phyloP scores from a whole-genome alignment of 2,113 vertebrate species.

The Phrynosoma platyrhinos region DNA sequence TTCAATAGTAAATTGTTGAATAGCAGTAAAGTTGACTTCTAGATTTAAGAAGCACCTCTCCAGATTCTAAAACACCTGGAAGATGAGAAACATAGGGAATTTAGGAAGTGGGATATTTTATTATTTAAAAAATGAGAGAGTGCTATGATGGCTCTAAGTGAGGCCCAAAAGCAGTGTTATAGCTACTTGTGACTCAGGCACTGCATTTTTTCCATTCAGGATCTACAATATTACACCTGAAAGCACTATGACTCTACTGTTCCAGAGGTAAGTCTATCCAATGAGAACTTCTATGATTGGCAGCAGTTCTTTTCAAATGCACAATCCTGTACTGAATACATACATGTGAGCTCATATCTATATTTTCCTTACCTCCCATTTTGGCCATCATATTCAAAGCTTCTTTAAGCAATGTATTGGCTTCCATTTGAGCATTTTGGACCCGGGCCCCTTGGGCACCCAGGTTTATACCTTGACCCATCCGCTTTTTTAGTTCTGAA shows the following conservation, averaged over 20 bases:
- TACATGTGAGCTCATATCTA: neutral
- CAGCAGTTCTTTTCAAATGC: neutral
- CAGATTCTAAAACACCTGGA: too few relatives aligned
- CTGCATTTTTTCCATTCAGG: neutral
- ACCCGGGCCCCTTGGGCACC: constrained; percentile 73
- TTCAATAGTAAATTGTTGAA: neutral
- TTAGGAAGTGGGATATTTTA: too few relatives aligned
- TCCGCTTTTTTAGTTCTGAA: constrained; percentile 68
- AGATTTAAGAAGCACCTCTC: too few relatives aligned
- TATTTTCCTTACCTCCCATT: constrained; percentile 81
- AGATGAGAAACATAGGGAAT: too few relatives aligned
- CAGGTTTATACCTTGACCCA: constrained; percentile 42
- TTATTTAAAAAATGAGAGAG: too few relatives aligned
- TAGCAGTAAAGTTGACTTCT: too few relatives aligned
- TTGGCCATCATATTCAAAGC: constrained; percentile 78
- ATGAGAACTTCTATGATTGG: neutral
- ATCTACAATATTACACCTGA: neutral
- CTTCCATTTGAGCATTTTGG: constrained; percentile 76
- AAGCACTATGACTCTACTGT: neutral
- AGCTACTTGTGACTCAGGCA: too few relatives aligned
- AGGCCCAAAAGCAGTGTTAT: too few relatives aligned
- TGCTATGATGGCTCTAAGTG: too few relatives aligned
- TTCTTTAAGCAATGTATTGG: constrained; percentile 78
- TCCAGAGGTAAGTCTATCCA: neutral
- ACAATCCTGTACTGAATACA: neutral